Evolutionary conservation across 2,797 vertebrate species (phyloP).

Genomic region (Macropus fuliginosus): DNA sequence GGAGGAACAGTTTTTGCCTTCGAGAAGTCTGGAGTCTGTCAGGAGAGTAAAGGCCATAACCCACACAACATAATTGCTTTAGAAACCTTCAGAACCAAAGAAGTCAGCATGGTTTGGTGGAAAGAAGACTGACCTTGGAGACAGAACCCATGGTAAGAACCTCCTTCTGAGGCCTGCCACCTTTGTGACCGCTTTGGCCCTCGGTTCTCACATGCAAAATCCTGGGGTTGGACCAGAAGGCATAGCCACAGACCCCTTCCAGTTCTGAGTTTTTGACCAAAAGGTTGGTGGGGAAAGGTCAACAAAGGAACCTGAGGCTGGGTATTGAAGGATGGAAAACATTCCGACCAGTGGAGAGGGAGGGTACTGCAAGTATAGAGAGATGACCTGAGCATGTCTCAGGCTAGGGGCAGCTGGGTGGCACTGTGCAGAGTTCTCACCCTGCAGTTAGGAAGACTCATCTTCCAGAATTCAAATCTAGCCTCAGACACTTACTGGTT

Average conservation of each 20-base stretch:
- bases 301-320: not conserved
- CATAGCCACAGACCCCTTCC: not conserved
- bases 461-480: not conserved
- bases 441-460: not conserved
- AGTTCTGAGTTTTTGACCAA: not conserved
- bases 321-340: not conserved
- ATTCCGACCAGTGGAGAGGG: not conserved
- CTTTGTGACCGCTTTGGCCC: not conserved
- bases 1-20: not conserved
- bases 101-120: slow-evolving; percentile 36
- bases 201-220: not conserved
- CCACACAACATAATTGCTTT: not conserved
- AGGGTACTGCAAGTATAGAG: not conserved
- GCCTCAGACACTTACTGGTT: not conserved
- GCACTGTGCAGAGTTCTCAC: not conserved
- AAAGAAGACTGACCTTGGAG: slow-evolving; percentile 35
- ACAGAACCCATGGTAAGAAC: not conserved
- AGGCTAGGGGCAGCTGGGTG: not conserved
- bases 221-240: not conserved
- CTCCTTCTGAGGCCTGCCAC: not conserved
- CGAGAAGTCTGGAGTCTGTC: not conserved
- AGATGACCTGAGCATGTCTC: not conserved
- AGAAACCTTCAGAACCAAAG: not conserved
- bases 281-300: not conserved
- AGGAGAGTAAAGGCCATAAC: not conserved